phyloP scores from a whole-genome alignment of 1,140 invertebrate species.

The Caligus rogercresseyi region DNA sequence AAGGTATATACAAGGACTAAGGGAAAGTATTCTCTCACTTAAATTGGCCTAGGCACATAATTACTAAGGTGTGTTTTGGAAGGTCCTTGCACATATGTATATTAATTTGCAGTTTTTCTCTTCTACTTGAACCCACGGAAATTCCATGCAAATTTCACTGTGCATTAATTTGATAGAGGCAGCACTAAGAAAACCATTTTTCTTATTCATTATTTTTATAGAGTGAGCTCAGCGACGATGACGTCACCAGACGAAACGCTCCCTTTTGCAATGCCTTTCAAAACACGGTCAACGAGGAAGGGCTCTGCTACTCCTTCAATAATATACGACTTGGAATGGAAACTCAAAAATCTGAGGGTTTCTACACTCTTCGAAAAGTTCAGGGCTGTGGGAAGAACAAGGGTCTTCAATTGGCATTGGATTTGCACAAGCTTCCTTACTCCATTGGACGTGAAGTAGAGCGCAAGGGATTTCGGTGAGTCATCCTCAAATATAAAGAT shows the following conservation, averaged over 20 bases:
- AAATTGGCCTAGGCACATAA: no score
- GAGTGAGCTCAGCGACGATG: neutral
- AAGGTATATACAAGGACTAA: no score
- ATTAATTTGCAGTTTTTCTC: no score
- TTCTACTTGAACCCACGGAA: no score
- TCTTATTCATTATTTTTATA: no score
- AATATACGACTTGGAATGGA: conserved; percentile 3
- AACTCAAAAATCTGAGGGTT: neutral
- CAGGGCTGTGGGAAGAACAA: conserved; percentile 16
- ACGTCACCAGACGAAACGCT: neutral
- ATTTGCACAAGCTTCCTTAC: conserved; percentile 7
- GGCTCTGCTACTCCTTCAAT: conserved; percentile 14
- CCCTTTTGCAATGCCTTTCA: conserved; percentile 6
- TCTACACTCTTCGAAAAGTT: neutral
- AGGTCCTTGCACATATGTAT: no score
- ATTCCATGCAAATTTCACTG: no score
- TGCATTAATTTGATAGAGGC: no score
- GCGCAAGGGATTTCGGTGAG: conserved; percentile 1
- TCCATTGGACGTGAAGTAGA: neutral
- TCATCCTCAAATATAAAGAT: neutral
- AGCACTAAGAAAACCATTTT: no score
- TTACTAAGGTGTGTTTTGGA: no score
- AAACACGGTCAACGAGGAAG: conserved; percentile 12
- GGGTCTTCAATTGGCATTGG: neutral
- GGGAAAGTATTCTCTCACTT: no score